These are phyloP conservation scores for Cladopsammia gracilis DNA, from an alignment of 64 coral and sea anemone species.

Conservation along the genomic window DNA sequence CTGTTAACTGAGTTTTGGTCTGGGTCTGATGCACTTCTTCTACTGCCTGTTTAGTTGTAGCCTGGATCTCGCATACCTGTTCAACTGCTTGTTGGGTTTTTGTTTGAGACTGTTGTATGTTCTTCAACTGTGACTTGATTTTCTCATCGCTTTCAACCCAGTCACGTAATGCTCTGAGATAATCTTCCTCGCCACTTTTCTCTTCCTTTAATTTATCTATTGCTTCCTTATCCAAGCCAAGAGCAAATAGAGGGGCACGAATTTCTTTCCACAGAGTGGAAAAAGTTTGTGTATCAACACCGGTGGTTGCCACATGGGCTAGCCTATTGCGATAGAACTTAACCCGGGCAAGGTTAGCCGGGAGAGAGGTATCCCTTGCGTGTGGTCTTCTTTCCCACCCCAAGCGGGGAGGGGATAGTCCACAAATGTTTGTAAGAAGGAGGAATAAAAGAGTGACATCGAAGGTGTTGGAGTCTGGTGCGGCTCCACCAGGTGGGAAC, in stretches of 20 bases:
- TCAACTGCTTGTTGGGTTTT: too few relatives aligned
- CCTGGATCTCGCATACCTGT: too few relatives aligned
- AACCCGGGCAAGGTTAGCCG: constrained; percentile 22
- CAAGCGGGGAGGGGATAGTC: constrained; percentile 31
- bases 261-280: constrained; percentile 53
- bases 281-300: constrained; percentile 14
- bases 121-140: not conserved
- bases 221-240: constrained; percentile 49
- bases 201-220: constrained; percentile 53
- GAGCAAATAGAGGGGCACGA: constrained; percentile 2
- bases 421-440: constrained; percentile 68
- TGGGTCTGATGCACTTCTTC: too few relatives aligned
- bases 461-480: too few relatives aligned
- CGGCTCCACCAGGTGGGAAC: not conserved
- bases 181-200: constrained; percentile 30
- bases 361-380: constrained; percentile 34
- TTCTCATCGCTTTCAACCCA: constrained; percentile 25
- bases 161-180: constrained; percentile 8
- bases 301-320: constrained; percentile 45
- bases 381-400: constrained; percentile 60
- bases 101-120: not conserved
- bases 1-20: too few relatives aligned
- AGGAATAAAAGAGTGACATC: constrained; percentile 68
- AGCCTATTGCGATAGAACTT: constrained; percentile 47
- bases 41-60: too few relatives aligned